Base-by-base conservation (phyloP, 2,797 vertebrate genomes). In the Gallinago nigripennis region DNA sequence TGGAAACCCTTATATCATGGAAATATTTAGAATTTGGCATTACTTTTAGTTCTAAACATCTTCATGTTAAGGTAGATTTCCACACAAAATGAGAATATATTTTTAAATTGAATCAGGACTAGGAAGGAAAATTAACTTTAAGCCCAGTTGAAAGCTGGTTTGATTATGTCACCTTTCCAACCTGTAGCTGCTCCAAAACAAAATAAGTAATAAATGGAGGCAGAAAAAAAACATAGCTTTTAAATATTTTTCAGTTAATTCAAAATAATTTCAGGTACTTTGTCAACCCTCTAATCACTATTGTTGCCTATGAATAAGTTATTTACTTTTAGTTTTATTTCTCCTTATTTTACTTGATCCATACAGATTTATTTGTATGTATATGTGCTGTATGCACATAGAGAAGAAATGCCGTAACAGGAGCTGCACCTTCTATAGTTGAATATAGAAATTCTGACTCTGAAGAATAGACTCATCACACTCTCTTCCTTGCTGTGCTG, bases 401-500 rank as follows among this genome's bases (percentile, higher is more conserved):
- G 12, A 43, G 83, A 91, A 31, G 23, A 87, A 58, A 76, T 33
- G 3, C 37, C 70, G 0, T 84, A 78, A 66, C 33, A 58, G 72
- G 46, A 93, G 30, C n/a, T 73, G 25, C 12, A 61, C 35, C 95
- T 97, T 57, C 78, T 45, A 39, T 39, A 39, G 12, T 39, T 39
- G 37, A 39, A 39, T 39, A 39, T 39, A 39, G 37, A 13, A 39
- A 39, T 39, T 39, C 37, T 94, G 27, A 15, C n/a, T 83, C 25
- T 88, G 77, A 95, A 66, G 76, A 91, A 71, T 28, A 85, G 68
- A 27, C 61, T 88, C 33, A 79, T 96, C 54, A 82, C 8, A 86
- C 68, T 73, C 65, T 73, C 23, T 85, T 80, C 48, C 33, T 41
- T 89, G 24, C 88, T 95, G 63, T 91, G 90, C 69, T 96, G 75